phyloP scores from a whole-genome alignment of 2,797 vertebrate species.

The Chelon labrosus region DNA sequence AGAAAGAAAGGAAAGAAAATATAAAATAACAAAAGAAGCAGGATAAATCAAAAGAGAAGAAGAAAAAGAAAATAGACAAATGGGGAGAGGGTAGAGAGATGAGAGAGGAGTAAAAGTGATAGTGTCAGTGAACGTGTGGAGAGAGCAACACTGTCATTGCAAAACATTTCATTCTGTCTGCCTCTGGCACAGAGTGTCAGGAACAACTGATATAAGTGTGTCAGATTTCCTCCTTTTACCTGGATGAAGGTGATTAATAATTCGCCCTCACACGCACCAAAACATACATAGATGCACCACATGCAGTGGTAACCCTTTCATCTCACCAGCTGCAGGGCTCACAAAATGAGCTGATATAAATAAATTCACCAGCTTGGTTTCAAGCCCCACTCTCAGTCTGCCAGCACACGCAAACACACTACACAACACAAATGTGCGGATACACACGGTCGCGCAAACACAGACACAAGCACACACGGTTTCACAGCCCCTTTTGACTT shows the following conservation, averaged over 20 bases:
- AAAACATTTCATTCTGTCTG: slow-evolving; percentile 62
- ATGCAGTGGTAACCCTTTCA: slow-evolving; percentile 59
- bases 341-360: slow-evolving; percentile 69
- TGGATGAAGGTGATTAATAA: slow-evolving; percentile 64
- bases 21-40: slow-evolving; percentile 65
- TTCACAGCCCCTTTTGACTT: slow-evolving; percentile 65
- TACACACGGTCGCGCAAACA: neutral
- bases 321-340: slow-evolving; percentile 67
- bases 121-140: slow-evolving; percentile 59
- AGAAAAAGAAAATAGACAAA: slow-evolving; percentile 43
- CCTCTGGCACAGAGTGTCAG: slow-evolving; percentile 51
- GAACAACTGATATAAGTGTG: slow-evolving; percentile 56
- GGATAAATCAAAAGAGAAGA: slow-evolving; percentile 34
- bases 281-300: slow-evolving; percentile 20
- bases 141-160: slow-evolving; percentile 48
- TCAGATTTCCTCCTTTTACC: slow-evolving; percentile 53
- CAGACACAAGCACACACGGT: slow-evolving; percentile 35
- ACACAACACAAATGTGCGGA: slow-evolving; percentile 4
- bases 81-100: slow-evolving; percentile 34
- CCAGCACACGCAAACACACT: slow-evolving; percentile 15
- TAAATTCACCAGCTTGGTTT: slow-evolving; percentile 67
- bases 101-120: slow-evolving; percentile 53
- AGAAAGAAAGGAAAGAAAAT: slow-evolving; percentile 63
- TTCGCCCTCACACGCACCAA: slow-evolving; percentile 6
- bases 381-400: slow-evolving; percentile 42